Percentiles rank a stretch among this genome's conserved stretches.
Conservation (phyloP, 2,113 vertebrate species). For the Colinus virginianus region DNA sequence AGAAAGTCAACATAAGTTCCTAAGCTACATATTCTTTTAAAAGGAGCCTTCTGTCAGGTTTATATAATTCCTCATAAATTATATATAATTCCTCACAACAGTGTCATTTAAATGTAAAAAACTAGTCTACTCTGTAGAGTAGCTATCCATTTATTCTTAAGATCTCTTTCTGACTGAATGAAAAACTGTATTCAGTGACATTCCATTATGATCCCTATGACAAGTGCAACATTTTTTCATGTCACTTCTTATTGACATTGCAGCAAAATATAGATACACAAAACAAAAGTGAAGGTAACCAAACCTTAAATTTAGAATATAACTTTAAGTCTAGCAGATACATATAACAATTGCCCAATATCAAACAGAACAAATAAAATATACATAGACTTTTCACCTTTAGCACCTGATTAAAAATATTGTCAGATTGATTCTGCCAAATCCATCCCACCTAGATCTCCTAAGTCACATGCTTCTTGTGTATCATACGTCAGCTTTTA, state of each 20-base stretch:
- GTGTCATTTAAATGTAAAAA: background rate
- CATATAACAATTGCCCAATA: background rate
- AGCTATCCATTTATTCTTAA: background rate
- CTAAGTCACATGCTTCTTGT: background rate
- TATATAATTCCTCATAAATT: conserved; percentile 1
- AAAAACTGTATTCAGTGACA: conserved; percentile 28
- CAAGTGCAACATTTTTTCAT: conserved; percentile 23
- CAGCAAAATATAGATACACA: conserved; percentile 10
- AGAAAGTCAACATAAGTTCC: background rate
- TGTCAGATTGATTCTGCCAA: background rate
- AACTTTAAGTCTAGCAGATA: background rate
- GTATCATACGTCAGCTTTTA: background rate
- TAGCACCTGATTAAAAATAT: background rate
- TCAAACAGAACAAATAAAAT: background rate
- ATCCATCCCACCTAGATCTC: background rate
- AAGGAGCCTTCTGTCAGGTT: background rate
- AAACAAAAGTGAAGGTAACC: background rate
- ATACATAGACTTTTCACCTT: accelerated
- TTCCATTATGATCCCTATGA: background rate
- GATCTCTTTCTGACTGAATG: background rate
- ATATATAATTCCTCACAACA: background rate
- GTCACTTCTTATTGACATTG: conserved; percentile 31
- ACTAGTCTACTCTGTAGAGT: background rate
- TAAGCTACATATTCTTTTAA: background rate
- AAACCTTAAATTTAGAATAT: conserved; percentile 12